Conservation (phyloP, 30 jellyfish, hydroid and myxozoan genomes). For the Chrysaora quinquecirrha region DNA sequence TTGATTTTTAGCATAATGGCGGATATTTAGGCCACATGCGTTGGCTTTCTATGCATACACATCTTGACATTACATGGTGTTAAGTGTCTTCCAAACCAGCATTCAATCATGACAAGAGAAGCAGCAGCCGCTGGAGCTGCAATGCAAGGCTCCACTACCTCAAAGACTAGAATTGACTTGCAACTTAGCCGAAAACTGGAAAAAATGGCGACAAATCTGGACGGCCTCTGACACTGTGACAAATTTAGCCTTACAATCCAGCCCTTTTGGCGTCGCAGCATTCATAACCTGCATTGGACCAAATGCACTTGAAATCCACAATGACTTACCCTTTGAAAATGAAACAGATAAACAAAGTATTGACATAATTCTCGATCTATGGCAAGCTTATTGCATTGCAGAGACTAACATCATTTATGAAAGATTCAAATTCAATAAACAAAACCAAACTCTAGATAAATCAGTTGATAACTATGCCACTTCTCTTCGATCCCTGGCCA, state of each 20-base stretch:
- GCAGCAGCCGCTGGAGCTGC: too few species aligned
- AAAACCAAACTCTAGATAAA: not conserved
- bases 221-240: not conserved
- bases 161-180: slow-evolving; percentile 10
- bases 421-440: not conserved
- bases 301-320: not conserved
- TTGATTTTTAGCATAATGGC: not conserved
- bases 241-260: slow-evolving; percentile 8
- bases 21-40: too few species aligned
- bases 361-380: too few species aligned
- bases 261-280: slow-evolving; percentile 14
- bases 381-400: too few species aligned
- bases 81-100: not conserved
- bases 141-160: too few species aligned
- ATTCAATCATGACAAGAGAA: not conserved
- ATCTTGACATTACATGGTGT: not conserved
- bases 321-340: too few species aligned
- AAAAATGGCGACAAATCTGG: too few species aligned
- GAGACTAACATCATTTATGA: too few species aligned
- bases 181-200: slow-evolving; percentile 14
- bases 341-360: too few species aligned
- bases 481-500: slow-evolving; percentile 13
- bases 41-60: not conserved
- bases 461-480: slow-evolving; percentile 9
- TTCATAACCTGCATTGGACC: slow-evolving; percentile 14